Conservation (phyloP, 2,797 vertebrate species). For the Cephalopachus bancanus region DNA sequence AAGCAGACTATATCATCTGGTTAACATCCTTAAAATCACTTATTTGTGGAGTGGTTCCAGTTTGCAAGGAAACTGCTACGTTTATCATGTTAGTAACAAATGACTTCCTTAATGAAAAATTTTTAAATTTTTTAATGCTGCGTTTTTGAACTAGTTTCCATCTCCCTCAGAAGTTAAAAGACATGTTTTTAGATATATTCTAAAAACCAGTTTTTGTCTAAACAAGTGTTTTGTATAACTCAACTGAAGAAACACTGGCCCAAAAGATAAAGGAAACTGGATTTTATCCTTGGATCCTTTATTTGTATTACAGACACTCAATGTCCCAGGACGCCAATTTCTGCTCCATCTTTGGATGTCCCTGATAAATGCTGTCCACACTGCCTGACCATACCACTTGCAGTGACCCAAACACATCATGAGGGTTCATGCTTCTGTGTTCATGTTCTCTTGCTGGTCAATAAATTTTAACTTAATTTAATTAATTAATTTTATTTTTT, state of each 20-base stretch:
- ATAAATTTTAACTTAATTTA: too few species aligned
- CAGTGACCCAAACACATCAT: not conserved
- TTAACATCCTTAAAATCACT: not conserved
- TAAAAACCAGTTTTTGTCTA: not conserved
- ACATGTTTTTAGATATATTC: not conserved
- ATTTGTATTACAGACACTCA: not conserved
- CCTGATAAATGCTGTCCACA: not conserved
- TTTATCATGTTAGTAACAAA: not conserved
- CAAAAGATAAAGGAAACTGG: not conserved
- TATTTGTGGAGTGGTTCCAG: not conserved
- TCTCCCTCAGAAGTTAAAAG: not conserved
- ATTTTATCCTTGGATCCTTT: not conserved
- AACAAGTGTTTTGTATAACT: not conserved
- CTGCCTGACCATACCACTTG: not conserved
- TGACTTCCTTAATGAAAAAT: not conserved
- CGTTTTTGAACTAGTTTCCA: not conserved
- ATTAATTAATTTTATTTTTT: too few species aligned
- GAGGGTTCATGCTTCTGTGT: not conserved
- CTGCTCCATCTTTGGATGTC: not conserved
- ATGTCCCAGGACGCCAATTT: not conserved
- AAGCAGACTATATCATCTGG: not conserved
- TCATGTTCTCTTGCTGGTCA: not conserved
- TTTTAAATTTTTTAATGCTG: not conserved
- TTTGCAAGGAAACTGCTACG: not conserved
- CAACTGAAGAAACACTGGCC: not conserved